These are phyloP conservation scores for Ceriagrion tenellum DNA, from an alignment of 2,888 invertebrate genomes.

Conservation along the genomic window DNA sequence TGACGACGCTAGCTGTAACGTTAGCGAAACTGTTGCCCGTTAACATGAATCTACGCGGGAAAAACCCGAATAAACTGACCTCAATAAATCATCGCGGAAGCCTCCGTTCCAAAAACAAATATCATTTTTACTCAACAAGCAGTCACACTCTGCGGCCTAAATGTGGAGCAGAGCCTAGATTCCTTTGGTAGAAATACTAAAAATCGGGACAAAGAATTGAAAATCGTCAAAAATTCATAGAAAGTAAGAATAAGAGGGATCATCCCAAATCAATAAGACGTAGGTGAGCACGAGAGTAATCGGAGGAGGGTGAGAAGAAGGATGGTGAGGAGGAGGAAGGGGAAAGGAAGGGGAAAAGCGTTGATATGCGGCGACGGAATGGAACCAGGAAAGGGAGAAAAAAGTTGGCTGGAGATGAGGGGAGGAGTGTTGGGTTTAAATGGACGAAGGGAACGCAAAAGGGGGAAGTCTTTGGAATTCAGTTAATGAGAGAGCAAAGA, in stretches of 20 bases:
- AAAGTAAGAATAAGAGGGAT: neutral
- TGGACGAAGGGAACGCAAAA: neutral
- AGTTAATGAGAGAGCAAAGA: constrained; percentile 62
- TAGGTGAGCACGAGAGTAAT: too few species aligned
- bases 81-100: too few species aligned
- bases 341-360: neutral
- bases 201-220: too few species aligned
- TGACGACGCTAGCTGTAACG: too few species aligned
- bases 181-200: too few species aligned
- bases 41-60: too few species aligned
- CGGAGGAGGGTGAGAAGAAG: neutral
- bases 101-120: too few species aligned
- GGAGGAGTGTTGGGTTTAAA: constrained; percentile 1
- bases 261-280: neutral
- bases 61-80: too few species aligned
- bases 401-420: neutral
- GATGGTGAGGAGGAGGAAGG: neutral
- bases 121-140: too few species aligned
- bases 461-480: constrained; percentile 37
- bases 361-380: constrained; percentile 7
- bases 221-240: neutral
- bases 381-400: neutral
- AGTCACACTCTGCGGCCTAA: too few species aligned
- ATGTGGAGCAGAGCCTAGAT: too few species aligned
- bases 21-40: too few species aligned